These are phyloP conservation scores for Bos taurus DNA, from an alignment of 2,113 vertebrate species.

Conservation along the genomic window ARS-UCD2.0 NC_037352.1:24803001-24803500, in stretches of 20 bases:
- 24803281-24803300: background rate
- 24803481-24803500: background rate
- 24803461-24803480: background rate
- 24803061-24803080: accelerated
- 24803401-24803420: background rate
- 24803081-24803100: background rate
- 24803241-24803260: background rate
- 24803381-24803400: background rate
- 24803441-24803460: background rate
- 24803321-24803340: background rate
- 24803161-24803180: background rate
- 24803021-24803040: background rate
- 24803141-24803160: accelerated
- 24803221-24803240: background rate
- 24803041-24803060: accelerated
- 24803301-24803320: background rate
- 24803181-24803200: background rate
- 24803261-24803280: background rate
- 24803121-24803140: background rate
- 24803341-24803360: background rate
- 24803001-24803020: background rate
- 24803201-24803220: background rate
- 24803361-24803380: background rate
- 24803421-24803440: background rate
- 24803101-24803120: background rate